Conservation (phyloP, 1,140 invertebrate species). For the Xylocopa sonorina region DNA sequence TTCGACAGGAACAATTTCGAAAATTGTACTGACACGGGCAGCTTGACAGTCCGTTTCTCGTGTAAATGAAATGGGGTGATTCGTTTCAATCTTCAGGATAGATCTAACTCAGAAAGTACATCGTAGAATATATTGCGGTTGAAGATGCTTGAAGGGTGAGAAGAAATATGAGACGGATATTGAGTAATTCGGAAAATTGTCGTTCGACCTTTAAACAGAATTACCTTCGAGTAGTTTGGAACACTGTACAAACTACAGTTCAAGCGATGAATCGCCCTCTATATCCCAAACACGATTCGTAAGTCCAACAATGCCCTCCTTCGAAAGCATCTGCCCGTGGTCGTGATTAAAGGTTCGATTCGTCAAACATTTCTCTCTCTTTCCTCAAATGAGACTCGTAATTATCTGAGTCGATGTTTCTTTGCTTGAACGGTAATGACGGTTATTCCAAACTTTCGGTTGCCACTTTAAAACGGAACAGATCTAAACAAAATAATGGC, state of each 20-base stretch:
- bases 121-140: too few species aligned
- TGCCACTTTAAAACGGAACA: background rate
- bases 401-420: background rate
- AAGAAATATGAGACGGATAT: too few species aligned
- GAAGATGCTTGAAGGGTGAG: too few species aligned
- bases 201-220: too few species aligned
- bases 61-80: background rate
- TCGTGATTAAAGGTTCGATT: background rate
- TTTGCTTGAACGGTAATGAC: background rate
- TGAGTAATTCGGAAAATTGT: too few species aligned
- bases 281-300: background rate
- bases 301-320: background rate
- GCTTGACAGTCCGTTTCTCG: background rate
- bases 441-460: background rate
- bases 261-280: background rate
- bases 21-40: too few species aligned
- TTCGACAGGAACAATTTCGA: background rate
- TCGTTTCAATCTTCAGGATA: background rate
- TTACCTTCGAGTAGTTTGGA: too few species aligned
- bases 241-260: too few species aligned
- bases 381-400: background rate
- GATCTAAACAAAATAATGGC: too few species aligned
- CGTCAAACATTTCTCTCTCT: background rate
- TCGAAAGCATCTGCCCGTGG: too few species aligned
- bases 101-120: too few species aligned